A percentile compares a stretch with the other conserved stretches of the same genome.
phyloP scores from a whole-genome alignment of 1,140 invertebrate genomes.

The Eulimnadia texana region DNA sequence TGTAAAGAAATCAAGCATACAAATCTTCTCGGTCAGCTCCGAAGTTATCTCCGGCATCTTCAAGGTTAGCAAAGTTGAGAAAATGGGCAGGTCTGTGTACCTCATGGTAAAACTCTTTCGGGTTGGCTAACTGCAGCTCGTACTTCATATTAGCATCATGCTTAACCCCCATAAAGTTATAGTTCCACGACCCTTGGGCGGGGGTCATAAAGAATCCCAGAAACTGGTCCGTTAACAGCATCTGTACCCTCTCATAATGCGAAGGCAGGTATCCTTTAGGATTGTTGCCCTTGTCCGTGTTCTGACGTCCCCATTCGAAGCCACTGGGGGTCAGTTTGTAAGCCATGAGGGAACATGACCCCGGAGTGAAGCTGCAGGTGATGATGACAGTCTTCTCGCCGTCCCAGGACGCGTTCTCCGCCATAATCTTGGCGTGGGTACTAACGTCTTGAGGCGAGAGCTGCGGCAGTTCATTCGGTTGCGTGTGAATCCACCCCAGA shows the following conservation, averaged over 20 bases:
- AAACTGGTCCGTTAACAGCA: slow-evolving; percentile 94
- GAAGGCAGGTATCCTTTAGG: slow-evolving; percentile 97
- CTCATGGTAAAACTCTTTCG: slow-evolving; percentile 99
- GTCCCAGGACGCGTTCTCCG: slow-evolving; percentile 90
- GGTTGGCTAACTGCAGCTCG: slow-evolving; percentile 86
- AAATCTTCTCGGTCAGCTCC: slow-evolving; percentile 75
- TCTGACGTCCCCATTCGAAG: slow-evolving; percentile 96
- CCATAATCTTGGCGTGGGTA: slow-evolving; percentile 90
- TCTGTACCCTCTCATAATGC: slow-evolving; percentile 97
- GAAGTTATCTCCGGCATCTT: slow-evolving; percentile 60
- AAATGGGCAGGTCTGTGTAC: slow-evolving; percentile 94
- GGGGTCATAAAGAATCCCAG: slow-evolving; percentile 99
- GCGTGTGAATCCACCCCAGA: slow-evolving; percentile 97
- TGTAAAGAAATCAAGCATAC: slow-evolving; percentile 39
- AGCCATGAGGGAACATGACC: slow-evolving; percentile 91
- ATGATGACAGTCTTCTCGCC: slow-evolving; percentile 98
- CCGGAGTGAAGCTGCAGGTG: slow-evolving; percentile 96
- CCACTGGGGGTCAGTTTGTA: slow-evolving; percentile 96
- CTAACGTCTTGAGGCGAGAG: slow-evolving; percentile 60
- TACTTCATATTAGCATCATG: slow-evolving; percentile 98
- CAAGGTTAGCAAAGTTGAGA: slow-evolving; percentile 88
- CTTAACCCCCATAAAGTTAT: slow-evolving; percentile 81
- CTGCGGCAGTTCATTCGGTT: slow-evolving; percentile 84
- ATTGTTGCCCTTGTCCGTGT: slow-evolving; percentile 97
- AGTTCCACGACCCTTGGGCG: slow-evolving; percentile 94